Percentiles rank a stretch among this genome's conserved stretches.
phyloP scores from a whole-genome alignment of 2,797 vertebrate genomes.

The Poeciliopsis gracilis region DNA sequence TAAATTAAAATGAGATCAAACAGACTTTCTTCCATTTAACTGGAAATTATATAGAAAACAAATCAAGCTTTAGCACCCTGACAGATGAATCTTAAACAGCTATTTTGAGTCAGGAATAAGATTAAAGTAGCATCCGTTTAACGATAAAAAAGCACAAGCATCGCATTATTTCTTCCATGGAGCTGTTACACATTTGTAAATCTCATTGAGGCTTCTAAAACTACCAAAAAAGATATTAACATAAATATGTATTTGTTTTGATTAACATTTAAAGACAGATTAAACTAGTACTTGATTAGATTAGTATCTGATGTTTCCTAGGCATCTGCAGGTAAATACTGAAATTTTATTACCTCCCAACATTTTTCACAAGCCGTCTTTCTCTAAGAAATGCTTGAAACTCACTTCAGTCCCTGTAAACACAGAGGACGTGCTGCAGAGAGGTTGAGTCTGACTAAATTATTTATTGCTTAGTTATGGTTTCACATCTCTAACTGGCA shows the following conservation, averaged over 20 bases:
- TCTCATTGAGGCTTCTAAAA: neutral
- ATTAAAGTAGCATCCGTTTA: neutral
- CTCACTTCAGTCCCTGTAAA: neutral
- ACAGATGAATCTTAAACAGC: neutral
- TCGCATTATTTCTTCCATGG: neutral
- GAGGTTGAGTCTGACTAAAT: slow-evolving; percentile 29
- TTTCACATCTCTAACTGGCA: slow-evolving; percentile 50
- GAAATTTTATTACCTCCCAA: neutral
- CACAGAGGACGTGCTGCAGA: slow-evolving; percentile 13
- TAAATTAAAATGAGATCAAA: neutral
- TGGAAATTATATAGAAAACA: neutral
- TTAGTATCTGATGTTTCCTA: neutral
- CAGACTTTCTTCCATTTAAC: neutral
- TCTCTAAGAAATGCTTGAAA: neutral
- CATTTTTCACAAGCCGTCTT: neutral
- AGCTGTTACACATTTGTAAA: neutral
- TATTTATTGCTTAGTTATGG: slow-evolving; percentile 60
- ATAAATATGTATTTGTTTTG: neutral
- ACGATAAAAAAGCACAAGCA: neutral
- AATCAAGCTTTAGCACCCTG: neutral
- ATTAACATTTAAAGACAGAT: neutral
- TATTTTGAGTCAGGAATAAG: neutral
- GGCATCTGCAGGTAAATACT: neutral
- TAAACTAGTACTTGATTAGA: neutral
- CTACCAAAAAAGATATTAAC: neutral